phyloP scores from a whole-genome alignment of 1,140 invertebrate genomes.

The Drosophila suzukii region DNA sequence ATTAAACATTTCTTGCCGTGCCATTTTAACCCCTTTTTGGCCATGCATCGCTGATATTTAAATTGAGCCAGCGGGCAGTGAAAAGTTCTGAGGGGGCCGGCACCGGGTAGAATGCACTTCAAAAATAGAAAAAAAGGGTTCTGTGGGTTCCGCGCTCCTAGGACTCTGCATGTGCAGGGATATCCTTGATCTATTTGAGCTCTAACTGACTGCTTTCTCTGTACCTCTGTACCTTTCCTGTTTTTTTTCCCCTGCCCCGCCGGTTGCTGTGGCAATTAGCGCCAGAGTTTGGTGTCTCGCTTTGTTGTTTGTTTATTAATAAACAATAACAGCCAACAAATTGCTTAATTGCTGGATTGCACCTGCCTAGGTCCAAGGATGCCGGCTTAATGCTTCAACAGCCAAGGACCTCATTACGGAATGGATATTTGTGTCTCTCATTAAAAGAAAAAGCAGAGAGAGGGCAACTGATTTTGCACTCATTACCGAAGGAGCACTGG shows the following conservation, averaged over 20 bases:
- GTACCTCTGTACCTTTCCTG: background rate
- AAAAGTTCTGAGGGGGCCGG: constrained; percentile 45
- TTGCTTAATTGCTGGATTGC: constrained; percentile 73
- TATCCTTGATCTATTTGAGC: constrained; percentile 52
- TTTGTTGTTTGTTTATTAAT: constrained; percentile 80
- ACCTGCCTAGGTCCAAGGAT: constrained; percentile 29
- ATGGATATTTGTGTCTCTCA: constrained; percentile 56
- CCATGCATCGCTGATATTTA: constrained; percentile 79
- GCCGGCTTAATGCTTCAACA: constrained; percentile 24
- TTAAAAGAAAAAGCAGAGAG: constrained; percentile 48
- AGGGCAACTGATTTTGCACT: constrained; percentile 54
- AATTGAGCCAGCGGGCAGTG: constrained; percentile 74
- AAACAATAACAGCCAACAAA: constrained; percentile 73
- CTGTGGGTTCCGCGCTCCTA: constrained; percentile 35
- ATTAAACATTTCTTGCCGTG: background rate
- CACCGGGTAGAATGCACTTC: constrained; percentile 63
- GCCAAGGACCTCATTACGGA: constrained; percentile 47
- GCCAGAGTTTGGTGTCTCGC: constrained; percentile 31
- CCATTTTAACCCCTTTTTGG: constrained; percentile 47
- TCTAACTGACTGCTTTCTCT: constrained; percentile 15
- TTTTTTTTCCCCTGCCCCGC: background rate
- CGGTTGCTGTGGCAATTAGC: constrained; percentile 75
- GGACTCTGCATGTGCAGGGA: constrained; percentile 31
- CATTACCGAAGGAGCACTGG: constrained; percentile 19
- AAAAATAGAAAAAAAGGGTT: constrained; percentile 78